A percentile compares a stretch with the other conserved stretches of the same genome.
These are phyloP conservation scores for Leuciscus waleckii DNA, from an alignment of 2,797 vertebrate species.

Conservation along the genomic window DNA sequence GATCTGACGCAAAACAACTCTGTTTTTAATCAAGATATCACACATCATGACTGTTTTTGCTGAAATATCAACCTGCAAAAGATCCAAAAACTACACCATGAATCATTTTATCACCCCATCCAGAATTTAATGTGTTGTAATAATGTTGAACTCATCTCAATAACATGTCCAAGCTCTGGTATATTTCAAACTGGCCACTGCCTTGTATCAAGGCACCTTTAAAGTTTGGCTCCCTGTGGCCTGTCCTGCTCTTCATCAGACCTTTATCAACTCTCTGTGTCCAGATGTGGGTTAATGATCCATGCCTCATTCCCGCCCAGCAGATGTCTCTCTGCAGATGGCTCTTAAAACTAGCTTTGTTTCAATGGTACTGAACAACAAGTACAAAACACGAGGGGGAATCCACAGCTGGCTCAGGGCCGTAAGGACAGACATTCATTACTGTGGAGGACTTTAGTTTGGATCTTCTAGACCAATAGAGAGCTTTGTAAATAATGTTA, in stretches of 20 bases:
- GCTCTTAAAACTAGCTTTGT: conserved; percentile 58
- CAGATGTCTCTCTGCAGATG: conserved; percentile 61
- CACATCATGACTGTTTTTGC: not conserved
- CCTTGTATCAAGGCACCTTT: not conserved
- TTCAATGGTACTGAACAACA: conserved; percentile 56
- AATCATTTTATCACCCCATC: not conserved
- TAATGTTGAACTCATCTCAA: not conserved
- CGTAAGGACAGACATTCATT: conserved; percentile 55
- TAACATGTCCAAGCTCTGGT: not conserved
- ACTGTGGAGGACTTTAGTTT: conserved; percentile 44
- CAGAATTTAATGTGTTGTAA: not conserved
- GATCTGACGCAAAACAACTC: not conserved
- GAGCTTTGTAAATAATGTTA: conserved; percentile 8
- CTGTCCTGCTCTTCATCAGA: conserved; percentile 32
- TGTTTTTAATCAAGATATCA: not conserved
- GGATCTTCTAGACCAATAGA: conserved; percentile 30
- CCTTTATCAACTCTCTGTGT: conserved; percentile 26
- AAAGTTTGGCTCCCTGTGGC: conserved; percentile 2
- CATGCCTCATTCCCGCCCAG: conserved; percentile 35
- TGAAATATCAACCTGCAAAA: not conserved
- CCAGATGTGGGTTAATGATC: conserved; percentile 59
- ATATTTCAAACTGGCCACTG: not conserved
- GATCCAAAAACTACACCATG: not conserved
- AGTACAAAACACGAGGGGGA: conserved; percentile 48
- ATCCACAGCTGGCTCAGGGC: conserved; percentile 21